Evolutionary conservation across 2,888 invertebrate species (phyloP).

Genomic region (Ennomos fuscantarius): DNA sequence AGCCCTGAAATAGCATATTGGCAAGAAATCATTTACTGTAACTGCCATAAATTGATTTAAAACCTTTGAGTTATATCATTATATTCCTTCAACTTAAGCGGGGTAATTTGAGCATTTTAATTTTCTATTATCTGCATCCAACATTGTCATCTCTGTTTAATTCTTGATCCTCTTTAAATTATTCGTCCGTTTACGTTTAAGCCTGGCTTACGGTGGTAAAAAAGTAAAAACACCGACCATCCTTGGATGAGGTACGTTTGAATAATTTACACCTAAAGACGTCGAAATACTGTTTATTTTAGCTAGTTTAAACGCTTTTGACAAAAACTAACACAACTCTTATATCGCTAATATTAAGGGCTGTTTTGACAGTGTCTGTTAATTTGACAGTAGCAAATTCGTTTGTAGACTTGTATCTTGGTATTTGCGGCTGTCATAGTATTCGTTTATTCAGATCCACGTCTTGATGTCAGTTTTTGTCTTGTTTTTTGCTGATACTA

Average conservation of each 20-base stretch:
- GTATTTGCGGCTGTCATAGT: conserved; percentile 66
- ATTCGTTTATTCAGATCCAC: conserved; percentile 66
- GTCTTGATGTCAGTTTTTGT: conserved; percentile 35
- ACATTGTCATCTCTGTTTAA: conserved; percentile 60
- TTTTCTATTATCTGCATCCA: conserved; percentile 56
- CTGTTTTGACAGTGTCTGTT: conserved; percentile 28
- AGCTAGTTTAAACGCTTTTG: conserved; percentile 37
- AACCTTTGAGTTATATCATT: neutral
- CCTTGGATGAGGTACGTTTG: conserved; percentile 72
- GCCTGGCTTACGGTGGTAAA: conserved; percentile 70
- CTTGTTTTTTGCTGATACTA: conserved; percentile 48
- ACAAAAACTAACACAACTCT: conserved; percentile 23
- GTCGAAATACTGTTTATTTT: conserved; percentile 59
- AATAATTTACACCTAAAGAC: conserved; percentile 82
- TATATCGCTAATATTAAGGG: conserved; percentile 42
- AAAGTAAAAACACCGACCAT: conserved; percentile 68
- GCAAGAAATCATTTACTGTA: no score
- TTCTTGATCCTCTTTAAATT: conserved; percentile 68
- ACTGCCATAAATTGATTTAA: neutral
- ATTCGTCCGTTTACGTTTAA: conserved; percentile 73
- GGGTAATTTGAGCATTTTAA: conserved; percentile 42
- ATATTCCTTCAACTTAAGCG: conserved; percentile 21
- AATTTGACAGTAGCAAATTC: conserved; percentile 24
- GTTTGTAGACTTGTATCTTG: conserved; percentile 56
- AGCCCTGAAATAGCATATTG: no score